These are phyloP conservation scores for Proterorhinus semilunaris DNA, from an alignment of 2,113 vertebrate genomes.

Conservation along the genomic window DNA sequence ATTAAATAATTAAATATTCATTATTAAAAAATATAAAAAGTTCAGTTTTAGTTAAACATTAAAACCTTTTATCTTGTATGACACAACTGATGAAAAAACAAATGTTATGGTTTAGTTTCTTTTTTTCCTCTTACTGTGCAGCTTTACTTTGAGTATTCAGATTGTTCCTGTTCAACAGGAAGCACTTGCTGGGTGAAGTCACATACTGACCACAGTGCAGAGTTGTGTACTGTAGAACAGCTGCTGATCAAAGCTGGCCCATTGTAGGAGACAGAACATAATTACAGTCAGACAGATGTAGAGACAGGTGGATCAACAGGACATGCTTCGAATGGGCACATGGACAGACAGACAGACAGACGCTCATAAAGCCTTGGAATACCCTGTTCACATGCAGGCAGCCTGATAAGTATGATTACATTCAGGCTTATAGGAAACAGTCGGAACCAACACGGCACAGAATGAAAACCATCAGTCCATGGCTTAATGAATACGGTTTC, in stretches of 20 bases:
- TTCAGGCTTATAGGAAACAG: neutral
- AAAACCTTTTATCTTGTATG: too few relatives aligned
- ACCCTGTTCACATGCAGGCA: constrained; percentile 8
- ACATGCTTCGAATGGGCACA: constrained; percentile 39
- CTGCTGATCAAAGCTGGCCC: constrained; percentile 23
- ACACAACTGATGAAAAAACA: too few relatives aligned
- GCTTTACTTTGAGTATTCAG: too few relatives aligned
- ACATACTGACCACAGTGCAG: neutral
- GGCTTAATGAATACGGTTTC: neutral
- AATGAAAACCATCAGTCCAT: neutral
- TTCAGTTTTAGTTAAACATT: too few relatives aligned
- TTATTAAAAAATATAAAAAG: too few relatives aligned
- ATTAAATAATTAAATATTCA: too few relatives aligned
- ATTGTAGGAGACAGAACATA: constrained; percentile 40
- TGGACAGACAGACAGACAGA: constrained; percentile 50
- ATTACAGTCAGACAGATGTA: constrained; percentile 51
- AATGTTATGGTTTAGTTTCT: too few relatives aligned
- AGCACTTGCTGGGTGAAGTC: neutral
- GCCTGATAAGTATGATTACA: constrained; percentile 2
- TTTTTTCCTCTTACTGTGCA: too few relatives aligned
- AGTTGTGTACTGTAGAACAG: neutral
- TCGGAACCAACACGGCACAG: neutral
- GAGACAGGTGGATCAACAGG: constrained; percentile 57
- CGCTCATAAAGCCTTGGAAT: constrained; percentile 39
- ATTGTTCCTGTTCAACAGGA: too few relatives aligned